A percentile compares a stretch with the other conserved stretches of the same genome.
Evolutionary conservation across 1,140 invertebrate genomes (phyloP).

Genomic region (Macrotrachela quadricornifera): DNA sequence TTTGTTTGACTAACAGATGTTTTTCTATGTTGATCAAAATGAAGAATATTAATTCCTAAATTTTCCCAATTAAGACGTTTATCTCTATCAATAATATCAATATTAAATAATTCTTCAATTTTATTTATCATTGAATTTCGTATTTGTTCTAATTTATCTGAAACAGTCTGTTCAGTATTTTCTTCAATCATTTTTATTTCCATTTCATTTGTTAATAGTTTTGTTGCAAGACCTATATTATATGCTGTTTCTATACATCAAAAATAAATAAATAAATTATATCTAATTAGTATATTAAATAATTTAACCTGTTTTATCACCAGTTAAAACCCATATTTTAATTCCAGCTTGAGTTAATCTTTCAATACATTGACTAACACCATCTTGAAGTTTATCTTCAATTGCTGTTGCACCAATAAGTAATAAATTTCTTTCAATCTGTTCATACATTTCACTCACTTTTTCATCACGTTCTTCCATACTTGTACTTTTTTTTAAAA

Average conservation of each 20-base stretch:
- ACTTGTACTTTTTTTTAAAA: conserved; percentile 44
- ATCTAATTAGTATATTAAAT: no score
- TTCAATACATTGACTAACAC: conserved; percentile 82
- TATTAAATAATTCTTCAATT: no score
- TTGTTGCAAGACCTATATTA: conserved; percentile 96
- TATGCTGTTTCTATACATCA: conserved; percentile 74
- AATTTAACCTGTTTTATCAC: conserved; percentile 74
- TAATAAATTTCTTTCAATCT: conserved; percentile 73
- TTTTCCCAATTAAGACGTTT: no score
- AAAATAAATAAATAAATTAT: no score
- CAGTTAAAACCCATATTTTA: conserved; percentile 95
- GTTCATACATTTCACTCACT: conserved; percentile 77
- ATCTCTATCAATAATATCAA: no score
- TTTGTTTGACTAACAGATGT: not conserved
- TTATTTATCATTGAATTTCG: no score
- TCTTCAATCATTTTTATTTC: not conserved
- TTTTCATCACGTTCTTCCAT: conserved; percentile 68
- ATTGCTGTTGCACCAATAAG: conserved; percentile 82
- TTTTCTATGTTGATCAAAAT: no score
- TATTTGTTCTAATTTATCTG: not conserved
- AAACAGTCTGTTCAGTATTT: not conserved
- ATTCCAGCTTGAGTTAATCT: conserved; percentile 73
- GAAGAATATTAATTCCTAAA: no score
- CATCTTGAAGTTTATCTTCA: conserved; percentile 96
- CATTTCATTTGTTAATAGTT: conserved; percentile 74